Base-by-base conservation (phyloP, 1,140 invertebrate genomes). In the Chionoecetes opilio region DNA sequence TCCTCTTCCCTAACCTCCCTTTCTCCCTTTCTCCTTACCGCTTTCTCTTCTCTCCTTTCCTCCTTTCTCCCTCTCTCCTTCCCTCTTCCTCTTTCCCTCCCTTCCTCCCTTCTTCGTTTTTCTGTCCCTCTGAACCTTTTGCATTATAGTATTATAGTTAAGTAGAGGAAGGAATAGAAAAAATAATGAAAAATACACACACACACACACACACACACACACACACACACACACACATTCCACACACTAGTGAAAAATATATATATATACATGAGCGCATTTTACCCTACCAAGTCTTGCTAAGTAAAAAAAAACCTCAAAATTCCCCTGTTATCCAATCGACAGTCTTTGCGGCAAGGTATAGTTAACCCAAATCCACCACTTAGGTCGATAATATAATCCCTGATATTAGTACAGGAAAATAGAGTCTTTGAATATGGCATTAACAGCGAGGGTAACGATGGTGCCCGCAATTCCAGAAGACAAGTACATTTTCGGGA, bases 201-300 rank as follows among this genome's bases (percentile, higher is more conserved):
- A 32, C 53, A 75, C 37, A 86, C 17, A 87, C 41, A 93, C 38
- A 93, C 84, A 0, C 41, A 87, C 37, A 86, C 82, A 93, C 41
- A 93, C 84, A 86, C 38, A 93, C 29, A 86, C 37, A 93, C 82
- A 93, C 82, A 85, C 82, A 87, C 41, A 17, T 17, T 17, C 46
- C 46, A 53, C 8, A 53, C 46, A 9, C 46, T n/a, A 53, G 21
- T 9, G 9, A 11, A 53, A 53, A 17, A 32, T 31, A 34, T 17
- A 34, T 82, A 34, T 34, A 92, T 92, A 92, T 34, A 82, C 21
- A 37, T 92, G 31, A 53, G 11, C 46, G 21, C 8, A 11, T 53
- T 53, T 9, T 17, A 53, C 46, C 2, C 46, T 53, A 9, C 9
- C 46, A 53, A 53, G 46, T 9, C 2, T 17, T 53, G 9, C 9